Evolutionary conservation across 2,797 vertebrate species (phyloP).

Genomic region (Rhinatrema bivittatum): DNA sequence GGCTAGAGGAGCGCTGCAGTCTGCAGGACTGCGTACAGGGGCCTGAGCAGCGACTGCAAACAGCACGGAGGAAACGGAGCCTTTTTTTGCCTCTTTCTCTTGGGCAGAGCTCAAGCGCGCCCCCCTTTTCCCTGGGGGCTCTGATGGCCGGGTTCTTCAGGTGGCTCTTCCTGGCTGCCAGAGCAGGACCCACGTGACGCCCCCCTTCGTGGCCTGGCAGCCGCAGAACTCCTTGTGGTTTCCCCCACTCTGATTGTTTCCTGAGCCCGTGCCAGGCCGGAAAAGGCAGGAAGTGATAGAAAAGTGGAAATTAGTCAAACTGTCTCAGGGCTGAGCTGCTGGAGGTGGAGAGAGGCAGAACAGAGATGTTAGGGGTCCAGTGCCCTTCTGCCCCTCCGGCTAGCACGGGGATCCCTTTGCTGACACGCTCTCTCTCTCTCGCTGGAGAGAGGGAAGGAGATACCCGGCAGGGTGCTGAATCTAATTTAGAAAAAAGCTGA

Average conservation of each 20-base stretch:
- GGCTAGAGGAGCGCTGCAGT: too few relatives aligned
- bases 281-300: conserved; percentile 91
- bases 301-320: conserved; percentile 41
- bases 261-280: conserved; percentile 79
- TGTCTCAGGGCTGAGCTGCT: too few relatives aligned
- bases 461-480: too few relatives aligned
- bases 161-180: neutral
- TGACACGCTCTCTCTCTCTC: too few relatives aligned
- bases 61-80: too few relatives aligned
- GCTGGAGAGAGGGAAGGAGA: neutral
- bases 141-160: neutral
- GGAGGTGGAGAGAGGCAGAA: too few relatives aligned
- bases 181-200: neutral
- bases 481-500: too few relatives aligned
- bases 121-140: neutral
- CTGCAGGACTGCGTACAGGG: too few relatives aligned
- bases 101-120: neutral
- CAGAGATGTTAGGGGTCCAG: too few relatives aligned
- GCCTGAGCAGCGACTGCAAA: too few relatives aligned
- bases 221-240: conserved; percentile 59
- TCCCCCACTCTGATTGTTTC: conserved; percentile 85
- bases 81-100: too few relatives aligned
- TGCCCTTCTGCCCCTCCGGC: too few relatives aligned
- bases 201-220: conserved; percentile 17
- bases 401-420: neutral